Percentiles rank a stretch among this genome's conserved stretches.
phyloP scores from a whole-genome alignment of 2,113 vertebrate genomes.

The Pantherophis guttatus region DNA sequence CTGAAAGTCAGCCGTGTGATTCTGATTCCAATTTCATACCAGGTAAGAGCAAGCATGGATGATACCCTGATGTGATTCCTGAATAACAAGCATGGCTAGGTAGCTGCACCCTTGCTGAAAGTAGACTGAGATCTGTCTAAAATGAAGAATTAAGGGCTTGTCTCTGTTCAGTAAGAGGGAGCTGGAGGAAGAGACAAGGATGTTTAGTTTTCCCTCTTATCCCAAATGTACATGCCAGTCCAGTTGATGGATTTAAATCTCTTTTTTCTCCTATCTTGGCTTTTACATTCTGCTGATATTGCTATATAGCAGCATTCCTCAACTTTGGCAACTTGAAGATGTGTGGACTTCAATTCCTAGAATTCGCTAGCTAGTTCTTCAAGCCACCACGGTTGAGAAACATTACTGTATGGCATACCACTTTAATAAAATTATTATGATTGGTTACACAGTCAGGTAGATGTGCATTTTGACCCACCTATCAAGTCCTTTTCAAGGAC shows the following conservation, averaged over 20 bases:
- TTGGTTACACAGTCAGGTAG: not conserved
- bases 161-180: not conserved
- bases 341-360: not conserved
- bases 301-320: not conserved
- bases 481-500: not conserved
- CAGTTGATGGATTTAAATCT: not conserved
- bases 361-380: not conserved
- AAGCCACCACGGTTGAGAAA: not conserved
- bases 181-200: not conserved
- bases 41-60: slow-evolving; percentile 69
- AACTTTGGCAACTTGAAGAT: not conserved
- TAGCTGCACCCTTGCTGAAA: not conserved
- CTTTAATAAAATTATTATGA: not conserved
- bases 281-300: not conserved
- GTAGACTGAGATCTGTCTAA: not conserved
- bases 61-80: not conserved
- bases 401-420: not conserved
- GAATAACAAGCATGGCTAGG: not conserved
- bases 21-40: slow-evolving; percentile 90
- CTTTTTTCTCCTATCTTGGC: not conserved
- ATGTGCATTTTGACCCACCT: not conserved
- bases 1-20: slow-evolving; percentile 79
- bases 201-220: not conserved
- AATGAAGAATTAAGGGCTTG: not conserved
- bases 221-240: not conserved